These are phyloP conservation scores for Phylloscopus trochiloides DNA, from an alignment of 2,113 vertebrate genomes.

Conservation along the genomic window DNA sequence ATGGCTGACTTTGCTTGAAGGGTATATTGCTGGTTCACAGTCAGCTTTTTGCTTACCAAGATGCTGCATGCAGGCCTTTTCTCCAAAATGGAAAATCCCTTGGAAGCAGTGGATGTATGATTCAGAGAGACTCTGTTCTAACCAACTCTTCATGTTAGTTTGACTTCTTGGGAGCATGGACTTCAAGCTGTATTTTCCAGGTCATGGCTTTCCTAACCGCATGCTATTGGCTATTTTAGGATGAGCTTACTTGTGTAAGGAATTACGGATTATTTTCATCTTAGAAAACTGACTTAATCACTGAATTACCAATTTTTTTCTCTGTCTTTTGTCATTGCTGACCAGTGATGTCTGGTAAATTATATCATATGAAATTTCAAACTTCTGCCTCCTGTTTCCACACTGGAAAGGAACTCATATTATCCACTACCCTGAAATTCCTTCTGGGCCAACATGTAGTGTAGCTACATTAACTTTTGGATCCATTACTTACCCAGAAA, in stretches of 20 bases:
- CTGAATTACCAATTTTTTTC: neutral
- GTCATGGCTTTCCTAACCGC: neutral
- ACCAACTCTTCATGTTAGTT: neutral
- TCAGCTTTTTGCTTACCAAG: neutral
- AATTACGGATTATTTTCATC: neutral
- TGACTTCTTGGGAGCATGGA: neutral
- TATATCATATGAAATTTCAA: neutral
- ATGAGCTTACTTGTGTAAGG: neutral
- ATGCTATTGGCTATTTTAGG: neutral
- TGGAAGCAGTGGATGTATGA: neutral
- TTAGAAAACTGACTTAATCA: neutral
- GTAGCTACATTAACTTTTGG: neutral
- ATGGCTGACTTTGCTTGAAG: neutral
- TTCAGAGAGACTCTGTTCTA: neutral
- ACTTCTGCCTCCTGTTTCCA: neutral
- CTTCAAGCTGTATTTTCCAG: neutral
- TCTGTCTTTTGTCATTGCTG: neutral
- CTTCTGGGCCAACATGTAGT: neutral
- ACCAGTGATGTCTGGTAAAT: neutral
- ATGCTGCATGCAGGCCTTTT: fast-evolving
- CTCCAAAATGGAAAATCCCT: neutral
- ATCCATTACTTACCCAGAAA: neutral
- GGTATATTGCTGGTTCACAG: neutral
- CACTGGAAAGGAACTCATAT: neutral
- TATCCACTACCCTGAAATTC: neutral